Conservation (phyloP, 2,888 invertebrate genomes). For the Xestia xanthographa region DNA sequence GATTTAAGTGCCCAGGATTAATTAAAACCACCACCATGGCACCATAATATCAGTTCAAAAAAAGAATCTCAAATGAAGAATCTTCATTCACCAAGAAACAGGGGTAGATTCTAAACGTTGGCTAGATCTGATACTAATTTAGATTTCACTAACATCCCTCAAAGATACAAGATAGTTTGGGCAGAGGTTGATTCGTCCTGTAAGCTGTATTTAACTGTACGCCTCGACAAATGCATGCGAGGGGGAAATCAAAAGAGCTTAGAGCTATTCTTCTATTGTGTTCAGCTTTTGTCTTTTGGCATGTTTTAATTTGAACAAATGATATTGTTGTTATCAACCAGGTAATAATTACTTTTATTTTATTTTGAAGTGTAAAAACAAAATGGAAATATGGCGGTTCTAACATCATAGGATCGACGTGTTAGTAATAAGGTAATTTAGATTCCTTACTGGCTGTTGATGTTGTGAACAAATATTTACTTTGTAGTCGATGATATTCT, state of each 20-base stretch:
- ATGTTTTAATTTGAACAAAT: constrained; percentile 37
- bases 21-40: too few species aligned
- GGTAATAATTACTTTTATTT: constrained; percentile 15
- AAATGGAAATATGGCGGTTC: constrained; percentile 9
- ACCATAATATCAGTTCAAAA: neutral
- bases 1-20: too few species aligned
- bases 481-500: neutral
- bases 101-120: neutral
- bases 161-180: neutral
- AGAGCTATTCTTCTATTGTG: constrained; percentile 31
- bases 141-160: neutral
- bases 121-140: neutral
- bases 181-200: neutral
- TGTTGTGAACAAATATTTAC: neutral
- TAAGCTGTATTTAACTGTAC: constrained; percentile 47
- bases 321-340: constrained; percentile 16
- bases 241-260: constrained; percentile 49
- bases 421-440: constrained; percentile 25
- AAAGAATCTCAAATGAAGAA: neutral
- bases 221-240: constrained; percentile 5
- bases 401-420: constrained; percentile 3
- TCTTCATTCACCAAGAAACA: neutral
- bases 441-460: neutral
- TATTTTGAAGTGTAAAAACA: constrained; percentile 19
- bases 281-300: constrained; percentile 35